Conservation (phyloP, 2,113 vertebrate genomes). For the Tupaia chinensis region DNA sequence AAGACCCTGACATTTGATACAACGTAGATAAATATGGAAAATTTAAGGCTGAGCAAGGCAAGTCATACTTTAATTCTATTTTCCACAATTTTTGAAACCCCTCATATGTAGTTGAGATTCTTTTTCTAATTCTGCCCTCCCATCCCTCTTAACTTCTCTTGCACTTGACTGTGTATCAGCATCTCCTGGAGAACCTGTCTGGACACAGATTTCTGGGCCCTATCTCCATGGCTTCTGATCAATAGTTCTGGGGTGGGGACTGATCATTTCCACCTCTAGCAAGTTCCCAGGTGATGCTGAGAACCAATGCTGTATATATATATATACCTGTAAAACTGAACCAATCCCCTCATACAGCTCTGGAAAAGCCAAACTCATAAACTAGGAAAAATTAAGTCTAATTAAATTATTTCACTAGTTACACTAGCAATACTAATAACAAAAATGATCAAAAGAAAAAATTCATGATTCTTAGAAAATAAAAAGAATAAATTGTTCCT, state of each 20-base stretch:
- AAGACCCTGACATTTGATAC: too few species aligned
- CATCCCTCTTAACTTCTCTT: background rate
- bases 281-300: background rate
- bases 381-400: conserved; percentile 5
- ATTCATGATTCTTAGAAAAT: background rate
- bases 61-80: too few species aligned
- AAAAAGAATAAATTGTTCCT: conserved; percentile 39
- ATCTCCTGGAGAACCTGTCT: background rate
- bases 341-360: background rate
- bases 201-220: background rate
- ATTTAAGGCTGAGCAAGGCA: too few species aligned
- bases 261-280: background rate
- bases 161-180: background rate
- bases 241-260: background rate
- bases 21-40: too few species aligned
- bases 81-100: too few species aligned
- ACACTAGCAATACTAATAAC: background rate
- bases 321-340: background rate
- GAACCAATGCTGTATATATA: background rate
- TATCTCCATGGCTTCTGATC: background rate
- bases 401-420: background rate
- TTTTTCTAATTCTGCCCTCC: background rate
- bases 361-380: background rate
- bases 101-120: background rate
- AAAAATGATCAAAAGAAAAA: conserved; percentile 51